Evolutionary conservation across 2,888 invertebrate genomes (phyloP).

Genomic region (Aradus depressus): DNA sequence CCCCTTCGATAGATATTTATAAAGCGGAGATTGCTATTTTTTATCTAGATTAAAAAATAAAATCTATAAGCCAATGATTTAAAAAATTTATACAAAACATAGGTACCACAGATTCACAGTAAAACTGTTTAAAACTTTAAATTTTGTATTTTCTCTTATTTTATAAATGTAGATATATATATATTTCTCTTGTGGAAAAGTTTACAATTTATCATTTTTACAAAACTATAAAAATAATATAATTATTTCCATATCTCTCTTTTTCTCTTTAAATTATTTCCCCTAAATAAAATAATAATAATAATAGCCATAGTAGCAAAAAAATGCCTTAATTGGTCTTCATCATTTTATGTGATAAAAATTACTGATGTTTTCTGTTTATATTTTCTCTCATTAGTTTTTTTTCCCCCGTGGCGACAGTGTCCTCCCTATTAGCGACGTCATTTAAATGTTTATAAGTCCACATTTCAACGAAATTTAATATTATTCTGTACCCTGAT

Average conservation of each 20-base stretch:
- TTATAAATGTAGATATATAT: not conserved
- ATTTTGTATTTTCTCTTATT: no score
- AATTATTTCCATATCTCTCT: not conserved
- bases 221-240: slow-evolving; percentile 18
- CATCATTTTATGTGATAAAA: no score
- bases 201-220: slow-evolving; percentile 1
- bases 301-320: no score
- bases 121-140: not conserved
- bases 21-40: slow-evolving; percentile 21
- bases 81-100: slow-evolving; percentile 10
- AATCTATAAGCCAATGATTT: slow-evolving; percentile 10
- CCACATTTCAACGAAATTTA: no score
- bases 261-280: slow-evolving; percentile 1
- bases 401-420: no score
- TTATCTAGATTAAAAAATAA: no score
- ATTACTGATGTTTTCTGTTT: not conserved
- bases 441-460: no score
- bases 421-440: no score
- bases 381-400: not conserved
- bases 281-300: not conserved
- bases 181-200: not conserved
- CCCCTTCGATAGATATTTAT: slow-evolving; percentile 19
- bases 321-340: no score
- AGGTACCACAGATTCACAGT: slow-evolving; percentile 6
- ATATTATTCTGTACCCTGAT: no score